Evolutionary conservation across 1,140 invertebrate genomes (phyloP).

Genomic region (Drosophila simulans): DNA sequence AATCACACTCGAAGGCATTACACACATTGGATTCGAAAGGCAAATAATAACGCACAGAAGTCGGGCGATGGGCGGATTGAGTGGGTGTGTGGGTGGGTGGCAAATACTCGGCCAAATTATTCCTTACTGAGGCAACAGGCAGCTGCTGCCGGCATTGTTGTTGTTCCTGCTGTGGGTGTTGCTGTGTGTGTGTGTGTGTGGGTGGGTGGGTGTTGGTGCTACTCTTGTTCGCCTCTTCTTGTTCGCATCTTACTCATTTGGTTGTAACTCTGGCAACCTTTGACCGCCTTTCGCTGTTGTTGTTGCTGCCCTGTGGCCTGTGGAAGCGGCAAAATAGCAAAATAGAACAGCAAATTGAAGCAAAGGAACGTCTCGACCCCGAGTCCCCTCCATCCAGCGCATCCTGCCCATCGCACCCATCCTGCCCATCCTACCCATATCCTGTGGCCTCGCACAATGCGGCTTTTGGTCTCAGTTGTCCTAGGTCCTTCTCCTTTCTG

Average conservation of each 20-base stretch:
- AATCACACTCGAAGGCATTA: conserved; percentile 66
- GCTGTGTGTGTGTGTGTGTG: background rate
- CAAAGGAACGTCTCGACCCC: conserved; percentile 26
- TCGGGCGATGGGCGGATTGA: background rate
- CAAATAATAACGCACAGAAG: conserved; percentile 53
- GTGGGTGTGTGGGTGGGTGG: background rate
- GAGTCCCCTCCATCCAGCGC: background rate
- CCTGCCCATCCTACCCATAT: background rate
- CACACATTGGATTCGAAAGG: conserved; percentile 59
- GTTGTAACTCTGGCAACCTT: conserved; percentile 61
- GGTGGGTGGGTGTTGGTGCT: background rate
- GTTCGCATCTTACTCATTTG: conserved; percentile 47
- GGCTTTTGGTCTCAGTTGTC: conserved; percentile 57
- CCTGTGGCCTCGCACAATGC: conserved; percentile 31
- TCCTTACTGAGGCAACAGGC: conserved; percentile 50
- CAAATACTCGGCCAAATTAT: conserved; percentile 42
- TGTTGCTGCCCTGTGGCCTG: conserved; percentile 50
- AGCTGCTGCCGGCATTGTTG: conserved; percentile 45
- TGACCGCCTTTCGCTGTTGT: conserved; percentile 34
- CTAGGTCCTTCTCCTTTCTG: conserved; percentile 25
- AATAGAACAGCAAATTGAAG: conserved; percentile 47
- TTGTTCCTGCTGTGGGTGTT: background rate
- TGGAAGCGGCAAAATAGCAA: conserved; percentile 51
- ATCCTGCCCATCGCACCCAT: background rate
- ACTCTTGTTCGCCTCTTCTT: background rate